Percentiles rank a stretch among this genome's conserved stretches.
These are phyloP conservation scores for Leptosomus discolor DNA, from an alignment of 2,113 vertebrate genomes.

Conservation along the genomic window DNA sequence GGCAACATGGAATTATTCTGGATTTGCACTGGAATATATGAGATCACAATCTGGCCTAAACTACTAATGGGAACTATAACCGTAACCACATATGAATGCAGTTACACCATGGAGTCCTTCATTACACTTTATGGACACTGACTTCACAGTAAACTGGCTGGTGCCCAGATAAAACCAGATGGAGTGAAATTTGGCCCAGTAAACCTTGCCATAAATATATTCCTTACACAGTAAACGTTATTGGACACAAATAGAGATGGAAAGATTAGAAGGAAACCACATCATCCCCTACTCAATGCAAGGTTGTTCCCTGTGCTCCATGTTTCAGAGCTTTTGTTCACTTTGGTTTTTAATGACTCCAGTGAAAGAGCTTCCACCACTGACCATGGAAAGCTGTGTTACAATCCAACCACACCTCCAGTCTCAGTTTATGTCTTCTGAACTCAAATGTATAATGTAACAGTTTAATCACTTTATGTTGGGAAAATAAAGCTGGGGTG, in stretches of 20 bases:
- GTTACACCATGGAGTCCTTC: slow-evolving; percentile 21
- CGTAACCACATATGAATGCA: slow-evolving; percentile 2
- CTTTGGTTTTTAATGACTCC: neutral
- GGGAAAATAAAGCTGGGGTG: neutral
- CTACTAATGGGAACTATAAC: slow-evolving; percentile 24
- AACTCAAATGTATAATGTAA: neutral
- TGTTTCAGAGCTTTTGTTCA: slow-evolving; percentile 25
- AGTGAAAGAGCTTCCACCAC: neutral
- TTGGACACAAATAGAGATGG: slow-evolving; percentile 29
- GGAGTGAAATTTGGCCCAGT: slow-evolving; percentile 28
- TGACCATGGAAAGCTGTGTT: neutral
- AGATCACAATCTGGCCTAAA: slow-evolving; percentile 54
- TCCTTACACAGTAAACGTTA: slow-evolving; percentile 21
- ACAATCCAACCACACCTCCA: neutral
- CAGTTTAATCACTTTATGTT: neutral
- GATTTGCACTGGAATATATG: slow-evolving; percentile 56
- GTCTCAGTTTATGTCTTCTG: neutral
- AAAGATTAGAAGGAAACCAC: slow-evolving; percentile 45
- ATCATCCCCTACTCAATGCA: neutral
- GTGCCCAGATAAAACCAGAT: slow-evolving; percentile 22
- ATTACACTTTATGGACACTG: slow-evolving; percentile 50
- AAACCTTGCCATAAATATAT: slow-evolving; percentile 36
- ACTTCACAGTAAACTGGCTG: slow-evolving; percentile 40
- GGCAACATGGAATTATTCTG: slow-evolving; percentile 15
- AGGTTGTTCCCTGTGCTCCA: neutral